These are phyloP conservation scores for Styela plicata DNA, from an alignment of 23 tunicate genomes.

Conservation along the genomic window DNA sequence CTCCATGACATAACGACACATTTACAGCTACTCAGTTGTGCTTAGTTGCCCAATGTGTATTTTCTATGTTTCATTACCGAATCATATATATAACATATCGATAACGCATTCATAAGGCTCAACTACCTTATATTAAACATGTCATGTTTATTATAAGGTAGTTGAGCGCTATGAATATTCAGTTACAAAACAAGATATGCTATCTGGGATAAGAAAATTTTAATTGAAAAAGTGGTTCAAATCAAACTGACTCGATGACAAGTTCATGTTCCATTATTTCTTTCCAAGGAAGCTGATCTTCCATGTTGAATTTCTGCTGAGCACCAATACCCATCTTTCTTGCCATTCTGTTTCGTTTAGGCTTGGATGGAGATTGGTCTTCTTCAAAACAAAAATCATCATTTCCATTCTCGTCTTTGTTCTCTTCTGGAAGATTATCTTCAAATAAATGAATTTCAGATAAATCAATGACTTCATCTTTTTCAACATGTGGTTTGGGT, in stretches of 20 bases:
- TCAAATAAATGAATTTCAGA: background rate
- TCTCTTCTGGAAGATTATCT: background rate
- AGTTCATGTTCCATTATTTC: conserved; percentile 72
- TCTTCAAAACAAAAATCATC: background rate
- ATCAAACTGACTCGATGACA: conserved; percentile 48
- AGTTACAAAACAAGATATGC: too few relatives aligned
- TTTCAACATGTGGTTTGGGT: background rate
- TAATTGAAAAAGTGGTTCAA: too few relatives aligned
- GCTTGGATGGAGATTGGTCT: background rate
- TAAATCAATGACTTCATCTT: background rate
- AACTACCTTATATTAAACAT: too few relatives aligned
- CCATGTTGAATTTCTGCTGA: background rate
- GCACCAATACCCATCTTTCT: background rate
- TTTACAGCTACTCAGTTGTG: too few relatives aligned
- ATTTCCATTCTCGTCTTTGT: background rate
- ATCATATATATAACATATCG: too few relatives aligned
- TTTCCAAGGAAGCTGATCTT: conserved; percentile 37
- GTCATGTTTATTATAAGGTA: too few relatives aligned
- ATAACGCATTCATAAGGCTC: too few relatives aligned
- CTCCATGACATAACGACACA: too few relatives aligned
- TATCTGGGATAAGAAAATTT: too few relatives aligned
- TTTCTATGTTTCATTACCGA: too few relatives aligned
- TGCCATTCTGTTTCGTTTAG: background rate
- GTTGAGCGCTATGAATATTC: too few relatives aligned
- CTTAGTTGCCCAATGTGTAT: too few relatives aligned